phyloP scores from a whole-genome alignment of 1,140 invertebrate species.

The Steinernema feltiae region DNA sequence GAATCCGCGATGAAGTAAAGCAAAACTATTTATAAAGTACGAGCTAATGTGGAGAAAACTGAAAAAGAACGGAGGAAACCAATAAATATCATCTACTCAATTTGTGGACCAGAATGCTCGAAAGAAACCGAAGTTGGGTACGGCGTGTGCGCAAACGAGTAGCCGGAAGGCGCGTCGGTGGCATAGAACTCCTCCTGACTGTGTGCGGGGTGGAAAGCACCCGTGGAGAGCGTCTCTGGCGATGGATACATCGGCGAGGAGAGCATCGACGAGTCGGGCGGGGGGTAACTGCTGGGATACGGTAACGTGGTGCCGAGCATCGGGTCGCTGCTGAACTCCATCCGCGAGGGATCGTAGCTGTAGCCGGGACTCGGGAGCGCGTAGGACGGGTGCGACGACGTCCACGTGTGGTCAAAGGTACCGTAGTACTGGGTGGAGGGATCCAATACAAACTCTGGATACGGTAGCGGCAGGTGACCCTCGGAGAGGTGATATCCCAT shows the following conservation, averaged over 20 bases:
- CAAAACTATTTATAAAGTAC: neutral
- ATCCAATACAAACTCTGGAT: neutral
- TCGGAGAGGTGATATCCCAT: neutral
- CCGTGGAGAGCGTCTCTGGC: neutral
- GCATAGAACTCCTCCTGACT: neutral
- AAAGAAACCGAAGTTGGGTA: neutral
- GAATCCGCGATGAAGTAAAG: no score
- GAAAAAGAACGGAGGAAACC: neutral
- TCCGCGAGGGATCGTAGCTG: neutral
- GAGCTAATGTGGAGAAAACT: neutral
- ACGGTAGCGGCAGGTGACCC: neutral
- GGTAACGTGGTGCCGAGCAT: neutral
- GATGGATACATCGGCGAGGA: neutral
- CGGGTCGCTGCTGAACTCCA: neutral
- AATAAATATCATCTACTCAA: constrained; percentile 7
- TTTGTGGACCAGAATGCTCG: constrained; percentile 7
- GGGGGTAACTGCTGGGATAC: neutral
- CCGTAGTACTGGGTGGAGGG: neutral
- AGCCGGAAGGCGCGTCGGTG: neutral
- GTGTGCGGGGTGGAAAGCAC: neutral
- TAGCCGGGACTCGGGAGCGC: neutral
- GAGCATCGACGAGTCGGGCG: neutral
- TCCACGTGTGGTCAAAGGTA: neutral
- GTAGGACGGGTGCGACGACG: neutral
- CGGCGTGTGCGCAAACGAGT: neutral